A percentile compares a stretch with the other conserved stretches of the same genome.
These are phyloP conservation scores for Euglossa dilemma DNA, from an alignment of 1,140 invertebrate species.

Conservation along the genomic window DNA sequence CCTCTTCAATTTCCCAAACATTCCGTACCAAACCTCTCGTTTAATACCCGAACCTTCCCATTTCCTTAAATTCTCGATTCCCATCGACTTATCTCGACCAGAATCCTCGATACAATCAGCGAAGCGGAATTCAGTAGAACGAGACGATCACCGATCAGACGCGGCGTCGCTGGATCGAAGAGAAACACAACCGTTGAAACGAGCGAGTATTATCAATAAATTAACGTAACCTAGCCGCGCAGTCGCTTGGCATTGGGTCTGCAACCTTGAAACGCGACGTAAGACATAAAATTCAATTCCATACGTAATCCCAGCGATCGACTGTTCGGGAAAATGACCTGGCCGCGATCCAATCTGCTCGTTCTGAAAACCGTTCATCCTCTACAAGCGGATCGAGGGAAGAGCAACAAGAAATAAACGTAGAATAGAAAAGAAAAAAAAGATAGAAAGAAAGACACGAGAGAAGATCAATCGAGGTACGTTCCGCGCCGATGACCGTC, in stretches of 20 bases:
- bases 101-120: too few species aligned
- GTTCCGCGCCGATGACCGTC: neutral
- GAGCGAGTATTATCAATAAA: neutral
- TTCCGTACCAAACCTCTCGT: too few species aligned
- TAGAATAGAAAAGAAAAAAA: too few species aligned
- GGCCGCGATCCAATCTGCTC: neutral
- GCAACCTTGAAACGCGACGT: neutral
- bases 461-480: neutral
- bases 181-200: neutral
- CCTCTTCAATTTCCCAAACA: too few species aligned
- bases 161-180: too few species aligned
- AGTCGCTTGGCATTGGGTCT: neutral
- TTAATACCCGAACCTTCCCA: too few species aligned
- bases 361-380: slow-evolving; percentile 1
- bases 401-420: too few species aligned
- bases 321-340: neutral
- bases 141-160: neutral
- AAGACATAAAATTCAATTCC: slow-evolving; percentile 3
- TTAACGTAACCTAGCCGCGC: neutral
- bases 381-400: too few species aligned
- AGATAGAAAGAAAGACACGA: too few species aligned
- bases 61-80: too few species aligned
- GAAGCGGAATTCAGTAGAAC: too few species aligned
- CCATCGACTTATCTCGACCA: too few species aligned
- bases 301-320: neutral